Base-by-base conservation (phyloP, 2,113 vertebrate species). In the Tyto alba region DNA sequence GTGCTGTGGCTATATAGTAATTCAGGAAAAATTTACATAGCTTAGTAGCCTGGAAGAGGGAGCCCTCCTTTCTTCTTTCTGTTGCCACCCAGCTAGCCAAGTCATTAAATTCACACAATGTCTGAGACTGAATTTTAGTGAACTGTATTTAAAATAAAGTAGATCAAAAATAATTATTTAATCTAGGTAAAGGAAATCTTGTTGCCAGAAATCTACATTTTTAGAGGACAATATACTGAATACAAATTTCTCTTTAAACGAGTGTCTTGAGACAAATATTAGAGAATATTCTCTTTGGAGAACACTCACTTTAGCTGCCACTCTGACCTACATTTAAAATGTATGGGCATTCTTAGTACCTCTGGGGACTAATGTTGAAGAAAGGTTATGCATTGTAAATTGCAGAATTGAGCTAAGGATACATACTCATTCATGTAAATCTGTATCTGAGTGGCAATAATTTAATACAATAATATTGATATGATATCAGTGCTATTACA, bases 1-100 rank as follows among this genome's bases (percentile, higher is more conserved):
- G 10, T 53, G 14, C 17, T 81, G 26, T 12, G 4, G 12, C 25
- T 22, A 11, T 14, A 7, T 2, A 32, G 13, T 1, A 1, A 22
- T 40, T 67, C 27, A 29, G 21, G 23, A 4, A 75, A 20, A 79
- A 23, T 14, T 30, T 63, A 14, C 5, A 12, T 5, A 50, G 17
- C 26, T 55, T 40, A 47, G 13, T 4, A 30, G 32, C 15, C 56
- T 91, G 71, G 43, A 45, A 64, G 26, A 38, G 8, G 8, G 16
- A 75, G 8, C 3, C 3, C 15, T 66, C 73, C n/a, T 36, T 43
- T 41, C 40, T 89, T 43, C 5, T 63, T 21, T n/a, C n/a, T 36
- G 5, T 38, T 47, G 12, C 9, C 29, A 64, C 30, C 16, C 52
- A 79, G 10, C 6, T 64, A 40, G 4, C 6, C 16, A 43, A 12